A percentile compares a stretch with the other conserved stretches of the same genome.
phyloP scores from a whole-genome alignment of 2,113 vertebrate species.

The Gnathonemus longibarbis region DNA sequence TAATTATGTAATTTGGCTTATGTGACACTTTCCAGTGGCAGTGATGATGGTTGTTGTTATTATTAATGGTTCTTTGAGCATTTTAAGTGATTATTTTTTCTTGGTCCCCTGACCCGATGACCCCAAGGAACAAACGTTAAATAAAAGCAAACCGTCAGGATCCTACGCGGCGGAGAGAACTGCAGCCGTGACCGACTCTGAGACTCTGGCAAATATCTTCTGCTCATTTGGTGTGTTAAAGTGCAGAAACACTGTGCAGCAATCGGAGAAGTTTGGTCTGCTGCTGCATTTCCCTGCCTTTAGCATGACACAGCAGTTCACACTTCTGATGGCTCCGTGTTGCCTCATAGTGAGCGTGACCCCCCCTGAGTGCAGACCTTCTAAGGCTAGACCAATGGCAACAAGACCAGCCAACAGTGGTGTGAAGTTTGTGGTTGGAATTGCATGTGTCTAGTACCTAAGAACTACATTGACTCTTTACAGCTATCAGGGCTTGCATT shows the following conservation, averaged over 20 bases:
- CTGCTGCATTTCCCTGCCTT: background rate
- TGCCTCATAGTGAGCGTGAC: background rate
- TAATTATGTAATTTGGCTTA: background rate
- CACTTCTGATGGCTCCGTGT: background rate
- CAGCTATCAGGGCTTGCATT: background rate
- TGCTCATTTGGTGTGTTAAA: background rate
- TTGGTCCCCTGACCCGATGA: background rate
- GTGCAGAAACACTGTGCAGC: background rate
- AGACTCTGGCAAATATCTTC: background rate
- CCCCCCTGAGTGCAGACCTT: background rate
- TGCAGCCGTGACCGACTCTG: background rate
- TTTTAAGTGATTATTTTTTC: background rate
- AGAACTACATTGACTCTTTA: background rate
- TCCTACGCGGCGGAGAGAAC: background rate
- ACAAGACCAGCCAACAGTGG: background rate
- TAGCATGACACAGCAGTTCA: background rate
- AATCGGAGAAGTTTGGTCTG: background rate
- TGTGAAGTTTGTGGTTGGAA: background rate
- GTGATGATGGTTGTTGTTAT: background rate
- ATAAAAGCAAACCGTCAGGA: background rate
- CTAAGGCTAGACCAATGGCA: background rate
- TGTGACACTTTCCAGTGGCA: background rate
- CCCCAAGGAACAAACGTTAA: background rate
- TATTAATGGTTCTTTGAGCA: background rate
- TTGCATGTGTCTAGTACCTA: background rate